Evolutionary conservation across 2,888 invertebrate genomes (phyloP).

Genomic region (Pediacus dermestoides): DNA sequence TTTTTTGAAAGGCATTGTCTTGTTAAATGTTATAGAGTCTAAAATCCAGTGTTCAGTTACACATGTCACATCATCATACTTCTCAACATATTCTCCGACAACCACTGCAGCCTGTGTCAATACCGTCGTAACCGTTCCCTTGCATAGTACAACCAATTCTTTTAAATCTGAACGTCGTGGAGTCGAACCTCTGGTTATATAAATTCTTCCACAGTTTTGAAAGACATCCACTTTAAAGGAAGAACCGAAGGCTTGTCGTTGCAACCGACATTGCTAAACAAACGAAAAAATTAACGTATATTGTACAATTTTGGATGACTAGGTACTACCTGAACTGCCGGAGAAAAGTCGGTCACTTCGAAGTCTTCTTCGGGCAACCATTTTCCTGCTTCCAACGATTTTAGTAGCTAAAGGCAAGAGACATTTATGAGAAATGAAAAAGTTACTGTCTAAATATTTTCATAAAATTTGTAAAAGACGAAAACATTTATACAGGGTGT

Average conservation of each 20-base stretch:
- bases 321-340: conserved; percentile 68
- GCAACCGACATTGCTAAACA: conserved; percentile 59
- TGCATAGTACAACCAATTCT: conserved; percentile 58
- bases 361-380: conserved; percentile 72
- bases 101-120: conserved; percentile 52
- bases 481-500: too few relatives aligned
- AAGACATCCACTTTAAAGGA: conserved; percentile 60
- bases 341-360: conserved; percentile 67
- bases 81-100: conserved; percentile 51
- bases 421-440: conserved; percentile 13
- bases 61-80: conserved; percentile 41
- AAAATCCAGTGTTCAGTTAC: conserved; percentile 61
- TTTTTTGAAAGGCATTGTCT: conserved; percentile 42
- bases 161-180: conserved; percentile 55
- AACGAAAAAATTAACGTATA: too few relatives aligned
- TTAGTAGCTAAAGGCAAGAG: conserved; percentile 51
- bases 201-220: conserved; percentile 55
- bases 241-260: conserved; percentile 60
- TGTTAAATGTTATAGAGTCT: conserved; percentile 60
- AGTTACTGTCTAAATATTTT: too few relatives aligned
- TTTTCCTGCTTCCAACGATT: conserved; percentile 56
- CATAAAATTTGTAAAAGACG: too few relatives aligned
- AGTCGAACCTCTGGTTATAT: conserved; percentile 51
- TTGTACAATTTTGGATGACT: too few relatives aligned
- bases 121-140: conserved; percentile 55